Evolutionary conservation across 1,140 invertebrate genomes (phyloP).

Genomic region (Branchinecta lindahli): DNA sequence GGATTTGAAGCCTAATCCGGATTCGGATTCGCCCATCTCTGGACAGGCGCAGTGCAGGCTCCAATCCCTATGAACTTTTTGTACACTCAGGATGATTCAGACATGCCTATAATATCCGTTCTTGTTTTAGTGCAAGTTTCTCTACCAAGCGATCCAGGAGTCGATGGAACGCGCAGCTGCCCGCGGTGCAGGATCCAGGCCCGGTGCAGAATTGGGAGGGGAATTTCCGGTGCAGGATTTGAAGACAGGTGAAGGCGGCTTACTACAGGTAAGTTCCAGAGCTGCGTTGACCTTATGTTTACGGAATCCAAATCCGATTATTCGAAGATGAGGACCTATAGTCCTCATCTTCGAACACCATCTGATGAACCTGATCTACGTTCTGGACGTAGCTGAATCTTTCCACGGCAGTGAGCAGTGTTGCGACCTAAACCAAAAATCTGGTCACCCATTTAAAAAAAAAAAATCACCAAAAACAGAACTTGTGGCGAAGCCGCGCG

Average conservation of each 20-base stretch:
- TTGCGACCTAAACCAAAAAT: not conserved
- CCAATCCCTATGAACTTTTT: too few species aligned
- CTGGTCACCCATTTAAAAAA: not conserved
- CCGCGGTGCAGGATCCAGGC: constrained; percentile 52
- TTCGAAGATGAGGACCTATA: not conserved
- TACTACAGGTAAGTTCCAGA: constrained; percentile 49
- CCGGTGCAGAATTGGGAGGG: constrained; percentile 73
- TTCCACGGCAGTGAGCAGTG: not conserved
- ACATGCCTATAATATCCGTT: too few species aligned
- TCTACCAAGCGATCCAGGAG: constrained; percentile 97
- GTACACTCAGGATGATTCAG: too few species aligned
- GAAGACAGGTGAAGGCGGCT: constrained; percentile 84
- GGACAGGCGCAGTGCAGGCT: too few species aligned
- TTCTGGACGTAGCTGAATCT: not conserved
- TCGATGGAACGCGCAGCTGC: constrained; percentile 92
- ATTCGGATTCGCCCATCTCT: too few species aligned
- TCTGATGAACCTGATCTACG: not conserved
- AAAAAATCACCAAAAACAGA: too few species aligned
- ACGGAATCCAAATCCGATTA: not conserved
- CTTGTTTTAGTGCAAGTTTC: constrained; percentile 74
- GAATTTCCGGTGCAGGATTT: constrained; percentile 98
- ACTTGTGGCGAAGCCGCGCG: too few species aligned
- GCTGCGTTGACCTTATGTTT: not conserved
- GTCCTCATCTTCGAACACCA: not conserved
- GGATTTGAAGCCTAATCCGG: too few species aligned